Conservation (phyloP, 2,113 vertebrate genomes). For the Myrmecophaga tridactyla region DNA sequence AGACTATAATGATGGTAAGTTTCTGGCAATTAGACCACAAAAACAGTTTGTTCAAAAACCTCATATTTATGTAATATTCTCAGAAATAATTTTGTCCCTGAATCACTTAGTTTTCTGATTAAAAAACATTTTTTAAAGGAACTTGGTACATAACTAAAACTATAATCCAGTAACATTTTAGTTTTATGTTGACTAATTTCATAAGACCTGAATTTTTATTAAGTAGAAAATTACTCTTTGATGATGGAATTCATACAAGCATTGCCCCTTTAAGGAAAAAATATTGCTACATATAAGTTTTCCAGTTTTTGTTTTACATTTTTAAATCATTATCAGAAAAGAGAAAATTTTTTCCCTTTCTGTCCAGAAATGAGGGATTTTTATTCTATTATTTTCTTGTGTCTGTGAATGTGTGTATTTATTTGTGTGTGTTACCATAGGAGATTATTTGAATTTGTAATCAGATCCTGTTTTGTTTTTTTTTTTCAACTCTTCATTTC, state of each 20-base stretch:
- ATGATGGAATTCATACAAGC: slow-evolving; percentile 2
- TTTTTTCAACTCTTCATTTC: neutral
- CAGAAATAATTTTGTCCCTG: slow-evolving; percentile 34
- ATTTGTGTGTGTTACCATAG: neutral
- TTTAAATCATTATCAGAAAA: slow-evolving; percentile 47
- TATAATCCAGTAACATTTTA: neutral
- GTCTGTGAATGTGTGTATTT: neutral
- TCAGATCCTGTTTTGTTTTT: neutral
- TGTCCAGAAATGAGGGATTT: neutral
- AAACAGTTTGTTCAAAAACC: neutral
- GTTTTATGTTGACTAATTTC: neutral
- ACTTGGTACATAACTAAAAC: neutral
- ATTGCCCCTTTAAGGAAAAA: slow-evolving; percentile 19
- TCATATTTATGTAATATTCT: neutral
- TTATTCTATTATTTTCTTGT: neutral
- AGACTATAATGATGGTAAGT: slow-evolving; percentile 95
- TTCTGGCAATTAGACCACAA: neutral
- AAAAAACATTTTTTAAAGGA: neutral
- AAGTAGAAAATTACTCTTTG: neutral
- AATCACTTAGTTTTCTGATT: slow-evolving; percentile 34
- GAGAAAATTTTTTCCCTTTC: neutral
- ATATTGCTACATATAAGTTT: neutral
- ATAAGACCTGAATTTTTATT: neutral
- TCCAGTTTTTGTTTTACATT: slow-evolving; percentile 14
- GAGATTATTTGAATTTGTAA: neutral